A percentile compares a stretch with the other conserved stretches of the same genome.
Conservation (phyloP, 1,140 invertebrate species). For the Drosophila saltans region DNA sequence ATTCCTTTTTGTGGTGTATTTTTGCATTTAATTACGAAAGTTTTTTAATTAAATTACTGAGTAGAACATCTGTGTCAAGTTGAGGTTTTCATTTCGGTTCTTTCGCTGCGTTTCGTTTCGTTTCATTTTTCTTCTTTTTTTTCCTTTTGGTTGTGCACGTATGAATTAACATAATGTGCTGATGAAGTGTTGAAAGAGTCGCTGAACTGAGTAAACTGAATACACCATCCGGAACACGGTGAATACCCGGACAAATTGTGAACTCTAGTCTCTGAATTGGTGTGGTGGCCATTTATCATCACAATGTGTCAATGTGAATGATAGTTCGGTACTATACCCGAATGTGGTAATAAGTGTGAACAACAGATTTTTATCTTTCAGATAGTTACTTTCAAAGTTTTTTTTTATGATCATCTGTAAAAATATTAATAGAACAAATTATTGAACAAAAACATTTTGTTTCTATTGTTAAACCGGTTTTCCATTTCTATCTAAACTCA, state of each 20-base stretch:
- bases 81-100: slow-evolving; percentile 46
- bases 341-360: neutral
- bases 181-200: slow-evolving; percentile 7
- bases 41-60: slow-evolving; percentile 81
- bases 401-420: too few relatives aligned
- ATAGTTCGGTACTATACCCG: neutral
- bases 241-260: slow-evolving; percentile 23
- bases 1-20: slow-evolving; percentile 51
- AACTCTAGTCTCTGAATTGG: neutral
- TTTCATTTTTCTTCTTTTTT: neutral
- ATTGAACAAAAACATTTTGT: too few relatives aligned
- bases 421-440: too few relatives aligned
- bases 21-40: slow-evolving; percentile 79
- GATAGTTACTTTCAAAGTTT: too few relatives aligned
- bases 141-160: slow-evolving; percentile 19
- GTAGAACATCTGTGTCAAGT: slow-evolving; percentile 74
- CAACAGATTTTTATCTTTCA: too few relatives aligned
- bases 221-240: neutral
- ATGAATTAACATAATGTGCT: slow-evolving; percentile 48
- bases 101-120: neutral
- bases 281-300: neutral
- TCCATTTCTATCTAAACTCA: too few relatives aligned
- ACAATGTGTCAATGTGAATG: too few relatives aligned
- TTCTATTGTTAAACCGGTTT: too few relatives aligned
- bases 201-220: neutral